Base-by-base conservation (phyloP, 2,888 invertebrate genomes). In the Drosophila mimica region DNA sequence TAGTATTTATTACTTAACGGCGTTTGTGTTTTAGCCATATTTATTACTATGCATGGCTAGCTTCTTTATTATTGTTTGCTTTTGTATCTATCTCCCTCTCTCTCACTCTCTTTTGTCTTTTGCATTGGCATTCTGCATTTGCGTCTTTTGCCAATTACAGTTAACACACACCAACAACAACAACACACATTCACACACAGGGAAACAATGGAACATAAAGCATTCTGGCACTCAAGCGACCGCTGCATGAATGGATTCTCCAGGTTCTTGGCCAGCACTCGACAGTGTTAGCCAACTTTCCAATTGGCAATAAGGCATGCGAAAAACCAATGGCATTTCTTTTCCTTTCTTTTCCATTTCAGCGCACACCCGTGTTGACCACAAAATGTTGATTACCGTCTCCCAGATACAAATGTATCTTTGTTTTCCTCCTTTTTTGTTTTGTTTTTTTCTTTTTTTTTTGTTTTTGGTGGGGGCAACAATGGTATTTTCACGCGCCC, bases 281-380 rank as follows among this genome's bases (percentile, higher is more conserved):
- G 38, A 30, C 38, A 20, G 33, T 46, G 33, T 40, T 63, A 33
- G 79, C 88, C 75, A 85, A 86, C 86, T 89, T 89, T 90, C 89
- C 88, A 88, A 89, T 89, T 88, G 90, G 83, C 88, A 86, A 88
- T 88, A 86, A 89, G 86, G 88, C 90, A 88, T 88, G 85, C 82
- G 83, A 83, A 67, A 38, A 88, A 82, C 77, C 88, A 76, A 79
- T 88, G 81, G 83, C 70, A 78, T 52, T 70, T 82, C 85, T 75
- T 53, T 63, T 52, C 59, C 56, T 59, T 70, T 59, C 57, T 43
- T 76, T 74, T 70, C 72, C 46, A 62, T 53, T 65, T 46, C 67
- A 66, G 68, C 68, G 66, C 72, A 70, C 69, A 68, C 69, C 65
- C 79, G 70, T 72, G 79, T 75, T 87, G 88, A 88, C 89, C 87